Evolutionary conservation across 2,113 vertebrate genomes (phyloP).

Genomic region (Lichenostomus cassidix): DNA sequence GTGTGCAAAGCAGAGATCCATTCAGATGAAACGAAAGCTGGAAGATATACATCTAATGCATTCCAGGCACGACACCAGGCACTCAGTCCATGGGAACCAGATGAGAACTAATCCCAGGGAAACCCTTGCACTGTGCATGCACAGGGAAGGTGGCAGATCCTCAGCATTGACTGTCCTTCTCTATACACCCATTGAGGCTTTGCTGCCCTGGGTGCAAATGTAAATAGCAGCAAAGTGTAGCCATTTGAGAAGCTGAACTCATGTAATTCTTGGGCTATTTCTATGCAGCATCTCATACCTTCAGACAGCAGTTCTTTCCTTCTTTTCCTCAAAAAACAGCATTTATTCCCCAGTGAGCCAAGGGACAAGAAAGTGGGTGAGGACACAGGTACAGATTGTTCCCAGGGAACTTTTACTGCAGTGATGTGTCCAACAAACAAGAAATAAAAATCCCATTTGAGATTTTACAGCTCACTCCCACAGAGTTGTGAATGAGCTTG

Average conservation of each 20-base stretch:
- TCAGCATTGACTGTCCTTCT: not conserved
- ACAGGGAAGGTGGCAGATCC: not conserved
- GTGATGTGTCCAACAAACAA: not conserved
- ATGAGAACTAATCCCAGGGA: not conserved
- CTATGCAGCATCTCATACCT: not conserved
- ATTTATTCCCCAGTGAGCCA: not conserved
- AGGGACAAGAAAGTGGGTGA: not conserved
- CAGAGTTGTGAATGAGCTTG: rapidly evolving
- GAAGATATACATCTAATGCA: not conserved
- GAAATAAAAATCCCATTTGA: not conserved
- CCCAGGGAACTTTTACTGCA: not conserved
- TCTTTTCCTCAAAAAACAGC: not conserved
- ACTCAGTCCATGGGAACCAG: not conserved
- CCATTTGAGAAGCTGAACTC: not conserved
- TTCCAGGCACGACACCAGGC: not conserved
- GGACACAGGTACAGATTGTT: not conserved
- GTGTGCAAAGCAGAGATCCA: not conserved
- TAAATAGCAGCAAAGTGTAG: rapidly evolving
- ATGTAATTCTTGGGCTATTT: not conserved
- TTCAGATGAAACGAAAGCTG: not conserved
- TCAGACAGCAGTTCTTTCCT: not conserved
- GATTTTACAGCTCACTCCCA: not conserved
- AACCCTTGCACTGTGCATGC: not conserved
- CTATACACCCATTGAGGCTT: not conserved
- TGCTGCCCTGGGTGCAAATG: not conserved